These are phyloP conservation scores for Drosophila paranaensis DNA, from an alignment of 2,888 invertebrate species.

Conservation along the genomic window DNA sequence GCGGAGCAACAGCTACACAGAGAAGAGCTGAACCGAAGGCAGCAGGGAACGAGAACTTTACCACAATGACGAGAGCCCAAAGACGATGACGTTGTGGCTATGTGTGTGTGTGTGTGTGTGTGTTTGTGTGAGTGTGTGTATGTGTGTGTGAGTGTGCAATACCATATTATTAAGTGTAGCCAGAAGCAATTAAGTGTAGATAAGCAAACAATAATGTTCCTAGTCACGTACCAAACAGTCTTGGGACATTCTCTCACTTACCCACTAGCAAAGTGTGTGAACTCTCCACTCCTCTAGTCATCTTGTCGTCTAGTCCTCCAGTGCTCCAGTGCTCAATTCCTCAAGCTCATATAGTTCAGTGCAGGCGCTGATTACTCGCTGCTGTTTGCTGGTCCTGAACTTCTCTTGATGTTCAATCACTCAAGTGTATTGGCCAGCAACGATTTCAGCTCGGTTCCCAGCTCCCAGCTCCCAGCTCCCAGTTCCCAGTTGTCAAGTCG, in stretches of 20 bases:
- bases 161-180: conserved; percentile 83
- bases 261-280: conserved; percentile 3
- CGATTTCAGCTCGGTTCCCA: conserved; percentile 15
- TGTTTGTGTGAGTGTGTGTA: conserved; percentile 16
- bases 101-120: conserved; percentile 15
- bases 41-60: conserved; percentile 30
- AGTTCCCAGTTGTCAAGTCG: conserved; percentile 1
- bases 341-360: conserved; percentile 1
- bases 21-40: conserved; percentile 1
- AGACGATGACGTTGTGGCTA: conserved; percentile 57
- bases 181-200: conserved; percentile 83
- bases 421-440: conserved; percentile 64
- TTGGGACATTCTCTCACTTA: conserved; percentile 74
- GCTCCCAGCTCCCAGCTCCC: not conserved
- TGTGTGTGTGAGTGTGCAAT: conserved; percentile 42
- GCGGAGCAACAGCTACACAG: conserved; percentile 5
- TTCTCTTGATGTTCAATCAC: conserved; percentile 58
- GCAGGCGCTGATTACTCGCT: conserved; percentile 39
- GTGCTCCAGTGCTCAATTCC: not conserved
- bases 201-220: conserved; percentile 83
- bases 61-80: conserved; percentile 43
- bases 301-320: not conserved
- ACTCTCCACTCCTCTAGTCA: not conserved
- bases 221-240: conserved; percentile 75
- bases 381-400: conserved; percentile 34